Conservation (phyloP, 2,797 vertebrate species). For the Anguilla obscura region DNA sequence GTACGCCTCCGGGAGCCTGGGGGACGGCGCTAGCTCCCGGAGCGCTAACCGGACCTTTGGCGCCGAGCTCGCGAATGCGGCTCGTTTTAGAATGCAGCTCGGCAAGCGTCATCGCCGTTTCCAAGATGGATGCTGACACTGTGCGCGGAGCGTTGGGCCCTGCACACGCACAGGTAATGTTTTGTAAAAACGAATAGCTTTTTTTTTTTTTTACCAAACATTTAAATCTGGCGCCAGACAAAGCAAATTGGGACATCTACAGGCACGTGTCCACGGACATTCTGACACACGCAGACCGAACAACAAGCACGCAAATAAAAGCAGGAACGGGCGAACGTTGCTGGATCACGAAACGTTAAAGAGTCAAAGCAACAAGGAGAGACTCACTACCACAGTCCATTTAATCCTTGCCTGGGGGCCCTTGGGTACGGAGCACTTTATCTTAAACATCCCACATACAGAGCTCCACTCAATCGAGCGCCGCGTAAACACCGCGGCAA, state of each 20-base stretch:
- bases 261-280: neutral
- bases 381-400: constrained; percentile 4
- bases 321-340: neutral
- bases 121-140: neutral
- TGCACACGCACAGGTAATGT: neutral
- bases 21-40: neutral
- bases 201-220: neutral
- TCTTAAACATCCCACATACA: neutral
- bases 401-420: neutral
- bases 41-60: neutral
- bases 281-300: neutral
- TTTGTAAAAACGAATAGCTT: neutral
- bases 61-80: neutral
- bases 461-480: neutral
- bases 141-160: neutral
- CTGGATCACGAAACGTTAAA: neutral
- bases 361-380: neutral
- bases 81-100: neutral
- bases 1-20: neutral
- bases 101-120: neutral
- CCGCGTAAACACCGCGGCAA: neutral
- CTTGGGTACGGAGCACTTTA: constrained; percentile 11
- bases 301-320: neutral
- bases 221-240: neutral
- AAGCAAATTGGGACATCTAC: neutral